Conservation (phyloP, 2,797 vertebrate genomes). For the Takifugu ocellatus region DNA sequence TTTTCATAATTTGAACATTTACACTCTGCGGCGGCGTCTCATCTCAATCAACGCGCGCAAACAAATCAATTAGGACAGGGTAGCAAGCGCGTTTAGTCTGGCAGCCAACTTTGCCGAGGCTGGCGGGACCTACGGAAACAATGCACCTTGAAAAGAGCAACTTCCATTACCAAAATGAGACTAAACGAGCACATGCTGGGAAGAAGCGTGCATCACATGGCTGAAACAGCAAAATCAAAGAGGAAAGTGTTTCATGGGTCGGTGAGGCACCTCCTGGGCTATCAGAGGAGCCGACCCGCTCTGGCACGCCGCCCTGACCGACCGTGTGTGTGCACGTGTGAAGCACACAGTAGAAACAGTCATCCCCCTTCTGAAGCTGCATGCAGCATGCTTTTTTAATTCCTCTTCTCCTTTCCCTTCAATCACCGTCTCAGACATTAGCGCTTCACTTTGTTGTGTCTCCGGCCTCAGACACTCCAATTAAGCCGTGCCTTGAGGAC, state of each 20-base stretch:
- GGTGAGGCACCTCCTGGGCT: conserved; percentile 57
- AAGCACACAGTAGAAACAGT: too few relatives aligned
- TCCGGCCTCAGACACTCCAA: conserved; percentile 61
- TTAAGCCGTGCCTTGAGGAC: conserved; percentile 55
- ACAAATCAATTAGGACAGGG: conserved; percentile 65
- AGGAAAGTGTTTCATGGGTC: conserved; percentile 61
- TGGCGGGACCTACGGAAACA: conserved; percentile 5
- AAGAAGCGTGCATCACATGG: conserved; percentile 1
- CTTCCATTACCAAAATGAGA: conserved; percentile 22
- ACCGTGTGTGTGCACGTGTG: too few relatives aligned
- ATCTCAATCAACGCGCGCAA: conserved; percentile 68
- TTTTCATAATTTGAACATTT: conserved; percentile 69
- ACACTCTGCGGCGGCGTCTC: conserved; percentile 59
- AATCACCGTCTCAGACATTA: conserved; percentile 42
- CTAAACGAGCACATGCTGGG: not conserved
- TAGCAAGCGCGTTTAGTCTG: conserved; percentile 55
- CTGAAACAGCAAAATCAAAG: conserved; percentile 24
- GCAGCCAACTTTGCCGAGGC: conserved; percentile 39
- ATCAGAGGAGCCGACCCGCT: conserved; percentile 5
- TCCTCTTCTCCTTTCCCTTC: too few relatives aligned
- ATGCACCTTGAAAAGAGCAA: not conserved
- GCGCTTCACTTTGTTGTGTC: conserved; percentile 55
- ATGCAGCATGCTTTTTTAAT: too few relatives aligned
- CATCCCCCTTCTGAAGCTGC: too few relatives aligned
- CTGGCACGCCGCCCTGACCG: too few relatives aligned